Evolutionary conservation across 2,888 invertebrate species (phyloP).

Genomic region (Brachyptera putata): DNA sequence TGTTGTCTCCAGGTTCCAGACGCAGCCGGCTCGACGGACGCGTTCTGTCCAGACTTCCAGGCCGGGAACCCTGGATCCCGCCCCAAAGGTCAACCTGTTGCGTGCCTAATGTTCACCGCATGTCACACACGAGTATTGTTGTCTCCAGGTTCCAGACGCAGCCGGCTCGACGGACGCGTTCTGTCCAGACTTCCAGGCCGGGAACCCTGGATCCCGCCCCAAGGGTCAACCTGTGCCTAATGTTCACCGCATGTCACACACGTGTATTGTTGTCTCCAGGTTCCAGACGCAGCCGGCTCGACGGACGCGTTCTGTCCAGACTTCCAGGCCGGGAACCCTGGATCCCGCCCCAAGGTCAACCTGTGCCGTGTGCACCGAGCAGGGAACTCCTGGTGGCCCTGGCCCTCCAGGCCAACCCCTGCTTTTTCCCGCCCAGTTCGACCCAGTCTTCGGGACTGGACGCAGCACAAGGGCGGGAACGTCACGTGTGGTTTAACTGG

Average conservation of each 20-base stretch:
- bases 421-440: conserved; percentile 28
- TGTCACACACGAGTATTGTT: too few relatives aligned
- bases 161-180: conserved; percentile 29
- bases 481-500: too few relatives aligned
- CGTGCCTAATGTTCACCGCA: conserved; percentile 39
- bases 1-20: too few relatives aligned
- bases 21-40: too few relatives aligned
- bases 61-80: conserved; percentile 10
- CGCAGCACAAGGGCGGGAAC: conserved; percentile 21
- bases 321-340: conserved; percentile 33
- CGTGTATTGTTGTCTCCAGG: too few relatives aligned
- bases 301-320: conserved; percentile 36
- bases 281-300: too few relatives aligned
- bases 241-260: too few relatives aligned
- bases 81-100: conserved; percentile 32
- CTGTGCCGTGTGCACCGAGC: conserved; percentile 37
- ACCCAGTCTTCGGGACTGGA: conserved; percentile 28
- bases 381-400: conserved; percentile 36
- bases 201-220: conserved; percentile 34
- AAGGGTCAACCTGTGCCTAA: conserved; percentile 35
- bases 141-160: too few relatives aligned
- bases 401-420: conserved; percentile 29
- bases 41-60: conserved; percentile 37
- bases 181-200: conserved; percentile 36
- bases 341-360: conserved; percentile 32